Conservation (phyloP, 2,113 vertebrate species). For the Colistium nudipinnis region DNA sequence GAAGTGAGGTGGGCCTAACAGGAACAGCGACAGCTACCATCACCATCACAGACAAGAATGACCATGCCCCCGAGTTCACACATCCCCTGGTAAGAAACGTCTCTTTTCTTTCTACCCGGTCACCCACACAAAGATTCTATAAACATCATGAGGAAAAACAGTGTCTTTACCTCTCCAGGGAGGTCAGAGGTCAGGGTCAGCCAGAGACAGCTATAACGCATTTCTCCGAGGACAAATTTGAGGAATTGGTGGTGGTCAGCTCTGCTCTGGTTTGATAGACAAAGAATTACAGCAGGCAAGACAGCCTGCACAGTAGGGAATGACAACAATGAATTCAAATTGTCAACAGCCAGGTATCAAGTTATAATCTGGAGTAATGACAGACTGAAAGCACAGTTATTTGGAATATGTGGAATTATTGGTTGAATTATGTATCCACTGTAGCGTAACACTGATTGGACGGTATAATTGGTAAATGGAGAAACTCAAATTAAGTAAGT, state of each 20-base stretch:
- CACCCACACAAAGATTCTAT: not conserved
- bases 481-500: not conserved
- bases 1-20: conserved; percentile 92
- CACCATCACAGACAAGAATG: conserved; percentile 96
- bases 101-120: not conserved
- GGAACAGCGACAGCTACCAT: conserved; percentile 96
- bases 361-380: not conserved
- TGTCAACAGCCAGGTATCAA: not conserved
- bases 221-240: conserved; percentile 16
- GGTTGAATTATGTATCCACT: no score
- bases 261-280: not conserved
- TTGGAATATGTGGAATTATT: no score
- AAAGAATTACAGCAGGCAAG: not conserved
- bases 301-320: not conserved
- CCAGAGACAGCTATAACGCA: not conserved
- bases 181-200: conserved; percentile 24
- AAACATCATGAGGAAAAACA: not conserved
- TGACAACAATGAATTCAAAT: no score
- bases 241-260: no score
- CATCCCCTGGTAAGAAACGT: conserved; percentile 89
- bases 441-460: not conserved
- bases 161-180: conserved; percentile 15
- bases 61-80: conserved; percentile 96
- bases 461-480: not conserved
- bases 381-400: not conserved